phyloP scores from a whole-genome alignment of 2,888 invertebrate genomes.

The Chrysolina oricalcia region DNA sequence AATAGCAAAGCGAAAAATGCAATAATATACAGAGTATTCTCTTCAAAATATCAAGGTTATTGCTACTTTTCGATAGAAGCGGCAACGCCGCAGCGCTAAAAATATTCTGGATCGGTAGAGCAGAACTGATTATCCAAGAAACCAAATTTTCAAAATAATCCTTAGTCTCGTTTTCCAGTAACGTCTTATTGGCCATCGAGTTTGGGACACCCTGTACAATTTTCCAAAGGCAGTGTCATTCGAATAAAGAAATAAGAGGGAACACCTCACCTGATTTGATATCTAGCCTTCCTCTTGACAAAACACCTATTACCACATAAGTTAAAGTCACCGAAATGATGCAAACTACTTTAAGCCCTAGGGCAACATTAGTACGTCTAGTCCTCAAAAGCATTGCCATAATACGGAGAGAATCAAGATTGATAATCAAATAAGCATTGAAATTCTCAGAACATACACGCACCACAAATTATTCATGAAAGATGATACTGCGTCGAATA shows the following conservation, averaged over 20 bases:
- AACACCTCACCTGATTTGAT: conserved; percentile 19
- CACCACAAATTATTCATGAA: conserved; percentile 15
- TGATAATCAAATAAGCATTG: conserved; percentile 35
- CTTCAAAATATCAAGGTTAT: no score
- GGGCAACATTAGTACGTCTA: conserved; percentile 63
- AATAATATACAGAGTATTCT: no score
- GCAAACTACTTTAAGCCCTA: conserved; percentile 64
- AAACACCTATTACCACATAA: conserved; percentile 61
- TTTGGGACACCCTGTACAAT: no score
- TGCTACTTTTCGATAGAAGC: no score
- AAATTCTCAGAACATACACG: background rate
- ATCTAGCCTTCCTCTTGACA: conserved; percentile 29
- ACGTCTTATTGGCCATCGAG: no score
- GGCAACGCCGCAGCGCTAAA: no score
- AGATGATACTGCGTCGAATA: conserved; percentile 17
- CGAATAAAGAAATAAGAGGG: background rate
- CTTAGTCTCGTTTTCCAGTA: no score
- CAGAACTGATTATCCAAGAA: no score
- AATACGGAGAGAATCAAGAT: conserved; percentile 47
- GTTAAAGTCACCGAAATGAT: conserved; percentile 63
- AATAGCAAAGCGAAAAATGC: no score
- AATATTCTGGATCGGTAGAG: no score
- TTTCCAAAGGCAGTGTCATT: no score
- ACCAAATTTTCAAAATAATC: no score
- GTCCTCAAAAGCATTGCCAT: conserved; percentile 68